These are phyloP conservation scores for Dicrostonyx torquatus DNA, from an alignment of 2,797 vertebrate genomes.

Conservation along the genomic window DNA sequence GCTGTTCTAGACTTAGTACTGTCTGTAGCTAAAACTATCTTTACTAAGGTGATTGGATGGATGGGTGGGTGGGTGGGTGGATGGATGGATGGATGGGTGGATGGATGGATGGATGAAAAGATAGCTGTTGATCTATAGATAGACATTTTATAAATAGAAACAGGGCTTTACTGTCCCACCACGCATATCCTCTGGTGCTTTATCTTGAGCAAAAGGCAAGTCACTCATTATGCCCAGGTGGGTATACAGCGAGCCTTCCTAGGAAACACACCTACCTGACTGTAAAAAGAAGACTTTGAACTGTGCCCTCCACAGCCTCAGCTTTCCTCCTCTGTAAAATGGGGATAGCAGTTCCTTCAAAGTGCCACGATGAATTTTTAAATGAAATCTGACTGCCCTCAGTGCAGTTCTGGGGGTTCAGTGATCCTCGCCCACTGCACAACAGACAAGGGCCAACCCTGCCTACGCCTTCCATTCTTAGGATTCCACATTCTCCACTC, in stretches of 20 bases:
- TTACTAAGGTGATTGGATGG: background rate
- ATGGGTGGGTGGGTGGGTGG: background rate
- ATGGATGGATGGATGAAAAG: background rate
- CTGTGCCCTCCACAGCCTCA: background rate
- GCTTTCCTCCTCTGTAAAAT: background rate
- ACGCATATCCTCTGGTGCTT: background rate
- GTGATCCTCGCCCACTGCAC: background rate
- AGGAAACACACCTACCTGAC: background rate
- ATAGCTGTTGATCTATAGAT: background rate
- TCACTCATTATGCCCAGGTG: background rate
- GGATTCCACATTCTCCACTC: slow-evolving; percentile 48
- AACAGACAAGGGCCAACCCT: background rate
- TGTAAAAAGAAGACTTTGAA: background rate
- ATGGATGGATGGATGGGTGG: background rate
- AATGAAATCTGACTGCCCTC: background rate
- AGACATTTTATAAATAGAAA: background rate
- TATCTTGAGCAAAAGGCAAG: background rate
- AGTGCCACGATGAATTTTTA: background rate
- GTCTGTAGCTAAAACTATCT: background rate
- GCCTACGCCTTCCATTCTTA: background rate
- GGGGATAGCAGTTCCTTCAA: background rate
- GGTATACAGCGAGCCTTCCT: background rate
- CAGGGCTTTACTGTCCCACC: background rate
- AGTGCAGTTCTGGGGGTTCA: background rate
- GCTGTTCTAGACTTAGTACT: background rate